These are phyloP conservation scores for Drosophila kanapiae DNA, from an alignment of 1,140 invertebrate genomes.

Conservation along the genomic window DNA sequence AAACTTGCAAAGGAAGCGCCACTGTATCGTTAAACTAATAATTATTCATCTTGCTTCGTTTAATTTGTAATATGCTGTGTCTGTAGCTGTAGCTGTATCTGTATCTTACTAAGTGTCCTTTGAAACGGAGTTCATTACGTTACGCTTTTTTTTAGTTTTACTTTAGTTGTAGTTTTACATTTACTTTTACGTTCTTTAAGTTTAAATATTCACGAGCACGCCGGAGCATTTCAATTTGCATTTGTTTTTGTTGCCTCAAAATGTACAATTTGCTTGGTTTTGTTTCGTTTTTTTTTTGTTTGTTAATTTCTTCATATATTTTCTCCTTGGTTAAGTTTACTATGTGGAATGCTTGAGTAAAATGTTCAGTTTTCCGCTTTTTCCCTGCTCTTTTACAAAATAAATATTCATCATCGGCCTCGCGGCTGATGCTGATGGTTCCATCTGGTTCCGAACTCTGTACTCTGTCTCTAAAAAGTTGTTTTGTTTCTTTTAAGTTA, in stretches of 20 bases:
- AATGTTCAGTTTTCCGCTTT: slow-evolving; percentile 67
- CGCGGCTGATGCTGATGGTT: slow-evolving; percentile 54
- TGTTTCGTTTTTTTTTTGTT: too few species aligned
- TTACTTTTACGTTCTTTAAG: slow-evolving; percentile 42
- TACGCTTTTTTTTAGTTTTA: slow-evolving; percentile 56
- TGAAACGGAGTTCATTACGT: slow-evolving; percentile 59
- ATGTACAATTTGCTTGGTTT: slow-evolving; percentile 65
- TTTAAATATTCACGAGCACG: slow-evolving; percentile 82
- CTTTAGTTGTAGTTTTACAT: slow-evolving; percentile 23
- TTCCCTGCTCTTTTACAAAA: slow-evolving; percentile 70
- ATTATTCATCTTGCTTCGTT: slow-evolving; percentile 27
- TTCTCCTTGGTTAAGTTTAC: slow-evolving; percentile 53
- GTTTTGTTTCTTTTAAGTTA: slow-evolving; percentile 32
- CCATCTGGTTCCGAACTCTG: slow-evolving; percentile 63
- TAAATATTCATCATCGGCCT: slow-evolving; percentile 65
- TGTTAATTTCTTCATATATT: slow-evolving; percentile 29
- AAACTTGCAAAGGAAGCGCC: slow-evolving; percentile 80
- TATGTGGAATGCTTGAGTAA: slow-evolving; percentile 73
- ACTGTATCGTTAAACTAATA: slow-evolving; percentile 70
- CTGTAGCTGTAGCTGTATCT: slow-evolving; percentile 39
- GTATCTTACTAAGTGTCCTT: slow-evolving; percentile 65
- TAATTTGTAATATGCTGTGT: slow-evolving; percentile 45
- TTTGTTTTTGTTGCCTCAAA: slow-evolving; percentile 38
- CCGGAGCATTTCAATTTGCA: slow-evolving; percentile 73
- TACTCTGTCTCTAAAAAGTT: slow-evolving; percentile 70